Conservation (phyloP, 1,140 invertebrate species). For the Listronotus oregonensis region DNA sequence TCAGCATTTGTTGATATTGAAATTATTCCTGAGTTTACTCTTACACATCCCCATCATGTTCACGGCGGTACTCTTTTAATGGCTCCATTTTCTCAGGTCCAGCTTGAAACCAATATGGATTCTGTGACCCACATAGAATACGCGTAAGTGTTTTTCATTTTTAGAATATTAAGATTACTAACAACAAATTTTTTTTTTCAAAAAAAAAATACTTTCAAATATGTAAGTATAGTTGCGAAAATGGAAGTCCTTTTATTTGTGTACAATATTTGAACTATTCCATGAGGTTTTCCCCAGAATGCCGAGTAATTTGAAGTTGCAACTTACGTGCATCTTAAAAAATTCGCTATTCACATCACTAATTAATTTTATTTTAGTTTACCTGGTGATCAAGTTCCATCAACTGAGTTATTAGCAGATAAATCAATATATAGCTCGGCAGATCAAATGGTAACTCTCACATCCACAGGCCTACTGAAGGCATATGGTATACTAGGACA, state of each 20-base stretch:
- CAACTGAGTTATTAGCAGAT: constrained; percentile 36
- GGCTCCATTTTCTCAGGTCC: constrained; percentile 70
- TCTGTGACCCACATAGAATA: constrained; percentile 41
- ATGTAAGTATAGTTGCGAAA: too few species aligned
- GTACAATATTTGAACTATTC: too few species aligned
- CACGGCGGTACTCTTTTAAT: constrained; percentile 63
- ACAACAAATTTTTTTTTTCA: too few species aligned
- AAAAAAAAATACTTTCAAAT: too few species aligned
- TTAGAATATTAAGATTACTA: too few species aligned
- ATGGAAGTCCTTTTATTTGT: too few species aligned
- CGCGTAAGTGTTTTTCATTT: constrained; percentile 36
- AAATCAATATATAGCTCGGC: constrained; percentile 31
- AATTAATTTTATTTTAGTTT: too few species aligned
- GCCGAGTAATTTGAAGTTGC: too few species aligned
- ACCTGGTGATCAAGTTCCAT: constrained; percentile 33
- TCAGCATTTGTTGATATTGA: constrained; percentile 59
- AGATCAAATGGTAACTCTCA: constrained; percentile 38
- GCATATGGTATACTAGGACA: constrained; percentile 46
- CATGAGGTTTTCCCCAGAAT: too few species aligned
- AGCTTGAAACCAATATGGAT: constrained; percentile 69
- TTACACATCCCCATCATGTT: constrained; percentile 62
- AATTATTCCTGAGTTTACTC: constrained; percentile 70
- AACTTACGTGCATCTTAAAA: too few species aligned
- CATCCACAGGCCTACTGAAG: constrained; percentile 42
- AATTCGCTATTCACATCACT: too few species aligned